These are phyloP conservation scores for Arvicanthis niloticus DNA, from an alignment of 2,113 vertebrate genomes.

Conservation along the genomic window DNA sequence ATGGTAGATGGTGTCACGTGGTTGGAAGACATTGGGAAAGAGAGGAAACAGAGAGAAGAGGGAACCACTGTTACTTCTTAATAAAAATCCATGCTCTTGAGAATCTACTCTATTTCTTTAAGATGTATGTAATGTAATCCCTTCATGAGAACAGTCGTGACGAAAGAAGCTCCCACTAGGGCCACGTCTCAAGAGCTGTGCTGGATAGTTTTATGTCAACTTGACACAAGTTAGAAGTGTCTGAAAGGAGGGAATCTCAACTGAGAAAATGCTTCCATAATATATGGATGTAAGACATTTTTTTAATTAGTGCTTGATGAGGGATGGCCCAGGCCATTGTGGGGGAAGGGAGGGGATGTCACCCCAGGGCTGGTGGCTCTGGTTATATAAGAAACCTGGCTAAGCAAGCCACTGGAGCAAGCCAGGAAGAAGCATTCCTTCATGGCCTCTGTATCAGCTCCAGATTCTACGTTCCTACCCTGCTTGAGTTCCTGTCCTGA, in stretches of 20 bases:
- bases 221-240: not conserved
- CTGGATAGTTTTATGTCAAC: not conserved
- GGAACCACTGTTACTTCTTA: not conserved
- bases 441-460: not conserved
- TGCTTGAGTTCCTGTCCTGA: not conserved
- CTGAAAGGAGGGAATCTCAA: not conserved
- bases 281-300: not conserved
- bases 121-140: not conserved
- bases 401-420: not conserved
- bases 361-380: not conserved
- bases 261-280: not conserved
- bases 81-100: not conserved
- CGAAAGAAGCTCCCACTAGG: not conserved
- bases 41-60: not conserved
- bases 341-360: too few relatives aligned
- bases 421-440: not conserved
- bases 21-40: not conserved
- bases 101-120: not conserved
- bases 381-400: not conserved
- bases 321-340: not conserved
- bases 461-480: not conserved
- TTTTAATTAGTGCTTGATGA: not conserved
- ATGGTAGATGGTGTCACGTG: not conserved
- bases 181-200: not conserved
- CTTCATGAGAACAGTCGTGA: not conserved